Base-by-base conservation (phyloP, 2,113 vertebrate species). In the Gymnocephalus cernua region DNA sequence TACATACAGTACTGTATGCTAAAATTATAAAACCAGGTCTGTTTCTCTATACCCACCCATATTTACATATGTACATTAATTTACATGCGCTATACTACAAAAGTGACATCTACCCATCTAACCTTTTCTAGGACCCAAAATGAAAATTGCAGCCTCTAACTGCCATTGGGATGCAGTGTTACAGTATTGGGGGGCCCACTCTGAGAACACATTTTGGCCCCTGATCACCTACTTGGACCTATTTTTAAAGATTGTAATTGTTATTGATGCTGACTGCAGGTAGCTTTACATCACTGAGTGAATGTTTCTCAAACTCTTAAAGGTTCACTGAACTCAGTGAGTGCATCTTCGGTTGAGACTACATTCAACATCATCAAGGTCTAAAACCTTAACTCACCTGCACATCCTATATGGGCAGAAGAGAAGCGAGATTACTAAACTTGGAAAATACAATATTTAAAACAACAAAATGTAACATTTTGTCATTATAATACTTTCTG, bases 11-110 rank as follows among this genome's bases (percentile, higher is more conserved):
- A 63, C 41, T 50, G 21, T 64, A 8, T 44, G n/a, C 77, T 65
- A 47, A 67, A 73, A 73, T 74, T 62, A 70, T 35, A 80, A 88
- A 86, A 90, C 68, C 67, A 83, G 29, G 4, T 61, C 18, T 21
- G 25, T 89, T 62, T 61, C 12, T 59, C 29, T 74, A 29, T 76
- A 74, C 82, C 72, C 66, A 53, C 59, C 74, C 66, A 54, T 90
- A 88, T 93, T 85, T 90, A 95, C 91, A 94, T 91, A 93, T 93
- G 41, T 89, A 93, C 92, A 94, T 62, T 51, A 1, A 92, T 88
- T 89, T 90, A 92, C 86, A 93, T 16, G 15, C 45, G 54, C 64
- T 68, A 23, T 86, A 83, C 59, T 86, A 87, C 35, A 79, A 85
- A 88, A 79, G 23, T 47, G 8, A 78, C 15, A 56, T 59, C 68